These are phyloP conservation scores for Progne subis DNA, from an alignment of 2,113 vertebrate species.

Conservation along the genomic window DNA sequence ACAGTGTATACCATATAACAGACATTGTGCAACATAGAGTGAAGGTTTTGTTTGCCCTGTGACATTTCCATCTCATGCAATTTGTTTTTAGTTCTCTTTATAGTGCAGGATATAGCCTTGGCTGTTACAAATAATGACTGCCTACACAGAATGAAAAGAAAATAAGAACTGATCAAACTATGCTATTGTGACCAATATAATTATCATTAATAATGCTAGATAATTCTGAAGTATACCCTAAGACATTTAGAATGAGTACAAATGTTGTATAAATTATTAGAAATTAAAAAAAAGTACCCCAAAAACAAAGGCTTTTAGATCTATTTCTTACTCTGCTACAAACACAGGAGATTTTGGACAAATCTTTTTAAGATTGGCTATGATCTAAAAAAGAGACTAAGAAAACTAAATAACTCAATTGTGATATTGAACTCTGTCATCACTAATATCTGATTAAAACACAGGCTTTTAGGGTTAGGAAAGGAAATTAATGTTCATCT, in stretches of 20 bases:
- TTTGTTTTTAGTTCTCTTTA: not conserved
- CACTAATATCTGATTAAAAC: not conserved
- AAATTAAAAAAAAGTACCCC: not conserved
- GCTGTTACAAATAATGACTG: fast-evolving
- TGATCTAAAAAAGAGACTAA: not conserved
- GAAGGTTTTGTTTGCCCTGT: not conserved
- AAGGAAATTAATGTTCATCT: not conserved
- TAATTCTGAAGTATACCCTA: not conserved
- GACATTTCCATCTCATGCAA: not conserved
- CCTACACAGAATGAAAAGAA: not conserved
- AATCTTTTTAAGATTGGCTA: not conserved
- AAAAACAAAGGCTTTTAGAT: not conserved
- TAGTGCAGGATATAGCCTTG: not conserved
- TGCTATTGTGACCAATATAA: not conserved
- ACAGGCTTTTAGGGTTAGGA: not conserved
- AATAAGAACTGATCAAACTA: not conserved
- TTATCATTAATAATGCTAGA: not conserved
- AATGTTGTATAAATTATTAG: not conserved
- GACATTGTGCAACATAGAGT: not conserved
- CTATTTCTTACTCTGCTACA: not conserved
- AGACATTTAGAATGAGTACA: not conserved
- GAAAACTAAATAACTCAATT: not conserved
- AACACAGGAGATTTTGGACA: not conserved
- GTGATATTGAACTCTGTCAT: not conserved
- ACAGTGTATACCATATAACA: not conserved